Evolutionary conservation across 1,140 invertebrate genomes (phyloP).

Genomic region (Euglossa dilemma): DNA sequence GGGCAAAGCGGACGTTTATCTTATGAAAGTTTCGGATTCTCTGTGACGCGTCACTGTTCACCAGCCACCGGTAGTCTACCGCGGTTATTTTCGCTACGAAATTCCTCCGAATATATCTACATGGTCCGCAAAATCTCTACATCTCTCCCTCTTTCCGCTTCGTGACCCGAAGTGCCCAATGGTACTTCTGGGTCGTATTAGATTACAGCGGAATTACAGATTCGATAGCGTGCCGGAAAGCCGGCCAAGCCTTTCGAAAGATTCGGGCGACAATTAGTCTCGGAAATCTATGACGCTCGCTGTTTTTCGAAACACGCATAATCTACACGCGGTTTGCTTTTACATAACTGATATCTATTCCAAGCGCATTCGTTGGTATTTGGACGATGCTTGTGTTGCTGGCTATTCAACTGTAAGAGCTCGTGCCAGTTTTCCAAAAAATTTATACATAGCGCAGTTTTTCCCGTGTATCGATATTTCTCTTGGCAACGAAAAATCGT

Average conservation of each 20-base stretch:
- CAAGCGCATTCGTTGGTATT: constrained; percentile 43
- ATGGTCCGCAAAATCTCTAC: constrained; percentile 77
- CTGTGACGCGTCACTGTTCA: constrained; percentile 50
- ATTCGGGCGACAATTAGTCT: constrained; percentile 33
- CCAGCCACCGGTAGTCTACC: constrained; percentile 66
- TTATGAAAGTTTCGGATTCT: constrained; percentile 64
- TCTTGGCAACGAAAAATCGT: constrained; percentile 1
- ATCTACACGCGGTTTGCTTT: constrained; percentile 40
- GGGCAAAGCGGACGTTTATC: constrained; percentile 35
- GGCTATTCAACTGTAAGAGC: constrained; percentile 5
- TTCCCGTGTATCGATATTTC: not conserved
- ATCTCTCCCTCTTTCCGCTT: constrained; percentile 68
- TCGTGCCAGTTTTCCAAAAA: constrained; percentile 7
- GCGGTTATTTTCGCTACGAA: constrained; percentile 79
- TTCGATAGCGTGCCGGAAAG: constrained; percentile 18
- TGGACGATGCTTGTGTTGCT: constrained; percentile 33
- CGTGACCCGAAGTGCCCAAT: constrained; percentile 44
- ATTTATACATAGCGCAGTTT: not conserved
- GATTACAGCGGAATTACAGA: constrained; percentile 64
- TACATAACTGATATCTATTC: constrained; percentile 62
- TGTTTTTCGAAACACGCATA: constrained; percentile 3
- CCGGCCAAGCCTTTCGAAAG: constrained; percentile 47
- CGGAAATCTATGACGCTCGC: constrained; percentile 6
- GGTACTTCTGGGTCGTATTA: constrained; percentile 62
- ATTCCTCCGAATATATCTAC: constrained; percentile 81